Percentiles rank a stretch among this genome's conserved stretches.
Evolutionary conservation across 64 coral and sea anemone genomes (phyloP).

Genomic region (Montipora capricornis): DNA sequence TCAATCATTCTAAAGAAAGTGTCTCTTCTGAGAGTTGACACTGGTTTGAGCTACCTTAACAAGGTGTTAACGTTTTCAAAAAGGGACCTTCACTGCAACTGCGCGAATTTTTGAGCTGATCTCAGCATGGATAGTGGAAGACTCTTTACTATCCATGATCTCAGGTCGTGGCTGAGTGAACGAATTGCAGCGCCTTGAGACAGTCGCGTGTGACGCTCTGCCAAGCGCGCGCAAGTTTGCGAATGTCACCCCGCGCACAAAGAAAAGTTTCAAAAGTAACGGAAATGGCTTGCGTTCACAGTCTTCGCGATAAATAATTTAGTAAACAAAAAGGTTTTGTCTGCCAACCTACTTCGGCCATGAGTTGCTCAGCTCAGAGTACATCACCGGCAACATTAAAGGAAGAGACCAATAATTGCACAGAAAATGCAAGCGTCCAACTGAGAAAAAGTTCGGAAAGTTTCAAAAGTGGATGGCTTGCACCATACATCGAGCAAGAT

Average conservation of each 20-base stretch:
- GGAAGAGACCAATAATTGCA: not conserved
- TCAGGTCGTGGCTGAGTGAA: too few species aligned
- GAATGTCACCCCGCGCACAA: not conserved
- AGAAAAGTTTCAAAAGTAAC: not conserved
- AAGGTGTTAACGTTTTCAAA: too few species aligned
- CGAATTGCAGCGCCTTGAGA: too few species aligned
- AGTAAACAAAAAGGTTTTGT: not conserved
- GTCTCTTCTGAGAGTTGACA: too few species aligned
- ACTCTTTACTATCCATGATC: too few species aligned
- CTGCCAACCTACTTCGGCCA: not conserved
- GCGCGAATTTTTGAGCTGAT: too few species aligned
- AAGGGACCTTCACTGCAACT: too few species aligned
- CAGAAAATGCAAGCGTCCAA: not conserved
- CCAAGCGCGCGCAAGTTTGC: not conserved
- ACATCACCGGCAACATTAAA: not conserved
- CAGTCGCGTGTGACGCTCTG: too few species aligned
- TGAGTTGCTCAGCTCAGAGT: not conserved
- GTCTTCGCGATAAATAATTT: not conserved
- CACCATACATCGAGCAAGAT: slow-evolving; percentile 32
- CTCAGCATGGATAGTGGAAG: too few species aligned
- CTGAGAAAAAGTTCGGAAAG: not conserved
- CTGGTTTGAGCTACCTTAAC: too few species aligned
- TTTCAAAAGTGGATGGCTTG: slow-evolving; percentile 1
- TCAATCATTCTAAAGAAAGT: too few species aligned
- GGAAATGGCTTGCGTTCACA: not conserved